phyloP scores from a whole-genome alignment of 2,113 vertebrate species.

The Perccottus glenii region DNA sequence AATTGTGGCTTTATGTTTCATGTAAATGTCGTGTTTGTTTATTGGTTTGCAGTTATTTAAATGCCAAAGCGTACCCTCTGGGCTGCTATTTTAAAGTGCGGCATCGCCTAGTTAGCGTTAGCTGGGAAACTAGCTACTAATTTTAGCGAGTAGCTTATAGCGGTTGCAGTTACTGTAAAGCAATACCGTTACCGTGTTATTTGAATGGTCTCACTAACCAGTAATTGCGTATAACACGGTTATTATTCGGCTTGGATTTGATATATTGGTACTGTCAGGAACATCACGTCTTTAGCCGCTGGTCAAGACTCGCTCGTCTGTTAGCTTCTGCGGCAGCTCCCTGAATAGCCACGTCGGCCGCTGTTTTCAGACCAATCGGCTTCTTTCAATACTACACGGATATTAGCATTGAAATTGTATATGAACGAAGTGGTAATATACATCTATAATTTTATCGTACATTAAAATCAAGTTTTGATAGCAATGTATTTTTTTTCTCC shows the following conservation, averaged over 20 bases:
- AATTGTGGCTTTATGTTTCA: too few relatives aligned
- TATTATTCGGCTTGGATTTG: too few relatives aligned
- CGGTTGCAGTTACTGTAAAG: neutral
- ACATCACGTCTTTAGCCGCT: neutral
- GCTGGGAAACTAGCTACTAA: neutral
- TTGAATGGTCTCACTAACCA: neutral
- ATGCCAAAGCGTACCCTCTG: neutral
- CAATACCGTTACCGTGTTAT: too few relatives aligned
- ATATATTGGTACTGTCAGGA: neutral
- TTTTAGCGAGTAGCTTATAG: too few relatives aligned
- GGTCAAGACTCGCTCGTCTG: constrained; percentile 11
- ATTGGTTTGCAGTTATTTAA: neutral
- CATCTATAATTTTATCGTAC: neutral
- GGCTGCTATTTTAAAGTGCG: neutral
- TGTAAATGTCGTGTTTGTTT: neutral
- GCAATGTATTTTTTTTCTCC: constrained; percentile 18
- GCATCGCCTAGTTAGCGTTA: constrained; percentile 1
- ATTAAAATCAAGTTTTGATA: neutral
- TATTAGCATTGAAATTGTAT: too few relatives aligned
- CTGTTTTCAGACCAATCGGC: constrained; percentile 21
- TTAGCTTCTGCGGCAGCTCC: constrained; percentile 32
- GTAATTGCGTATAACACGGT: neutral
- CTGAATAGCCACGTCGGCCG: constrained; percentile 70
- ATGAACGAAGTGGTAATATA: accelerated
- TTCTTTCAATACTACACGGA: constrained; percentile 1